Percentiles rank a stretch among this genome's conserved stretches.
These are phyloP conservation scores for Zosterops pallidus DNA, from an alignment of 2,113 vertebrate genomes.

Conservation along the genomic window DNA sequence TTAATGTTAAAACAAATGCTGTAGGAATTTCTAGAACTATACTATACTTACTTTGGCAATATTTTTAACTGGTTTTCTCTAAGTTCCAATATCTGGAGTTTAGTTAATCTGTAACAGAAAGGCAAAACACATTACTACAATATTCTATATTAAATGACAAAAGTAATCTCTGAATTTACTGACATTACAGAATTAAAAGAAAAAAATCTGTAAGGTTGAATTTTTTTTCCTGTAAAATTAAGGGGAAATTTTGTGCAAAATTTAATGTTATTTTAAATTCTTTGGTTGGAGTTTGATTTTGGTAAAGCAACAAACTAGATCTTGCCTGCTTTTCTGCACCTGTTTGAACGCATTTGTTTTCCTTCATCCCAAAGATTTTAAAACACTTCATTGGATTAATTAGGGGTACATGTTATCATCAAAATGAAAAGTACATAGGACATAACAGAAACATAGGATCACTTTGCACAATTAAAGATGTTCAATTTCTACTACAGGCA, in stretches of 20 bases:
- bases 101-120: constrained; percentile 85
- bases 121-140: not conserved
- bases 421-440: not conserved
- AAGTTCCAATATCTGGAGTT: constrained; percentile 96
- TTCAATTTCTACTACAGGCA: not conserved
- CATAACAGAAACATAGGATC: not conserved
- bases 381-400: not conserved
- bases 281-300: not conserved
- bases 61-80: constrained; percentile 98
- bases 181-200: not conserved
- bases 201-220: not conserved
- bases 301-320: not conserved
- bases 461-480: not conserved
- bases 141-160: not conserved
- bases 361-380: not conserved
- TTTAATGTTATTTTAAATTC: not conserved
- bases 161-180: not conserved
- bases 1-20: not conserved
- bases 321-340: not conserved
- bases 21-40: not conserved
- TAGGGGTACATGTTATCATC: not conserved
- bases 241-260: not conserved
- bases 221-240: not conserved
- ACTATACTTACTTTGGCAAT: constrained; percentile 93
- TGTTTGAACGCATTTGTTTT: not conserved